phyloP scores from a whole-genome alignment of 1,140 invertebrate genomes.

The Cryptotermes secundus region DNA sequence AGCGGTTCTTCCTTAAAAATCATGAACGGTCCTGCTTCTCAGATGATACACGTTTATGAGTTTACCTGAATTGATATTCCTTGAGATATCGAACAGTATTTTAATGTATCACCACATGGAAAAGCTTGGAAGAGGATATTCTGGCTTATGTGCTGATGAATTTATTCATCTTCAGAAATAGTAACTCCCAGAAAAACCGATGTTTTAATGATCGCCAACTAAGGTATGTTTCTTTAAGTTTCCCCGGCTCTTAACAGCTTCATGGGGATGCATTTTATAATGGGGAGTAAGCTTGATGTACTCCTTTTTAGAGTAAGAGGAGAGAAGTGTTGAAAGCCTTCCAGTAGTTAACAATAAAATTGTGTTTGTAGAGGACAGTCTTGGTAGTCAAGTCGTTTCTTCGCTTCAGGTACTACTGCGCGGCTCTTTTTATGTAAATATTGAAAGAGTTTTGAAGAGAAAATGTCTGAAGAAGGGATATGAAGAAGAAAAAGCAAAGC shows the following conservation, averaged over 20 bases:
- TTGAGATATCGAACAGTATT: too few species aligned
- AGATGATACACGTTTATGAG: too few species aligned
- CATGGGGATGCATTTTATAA: not conserved
- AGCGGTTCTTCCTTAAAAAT: too few species aligned
- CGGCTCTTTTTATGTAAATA: not conserved
- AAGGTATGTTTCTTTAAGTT: not conserved
- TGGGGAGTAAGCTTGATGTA: not conserved
- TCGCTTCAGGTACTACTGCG: too few species aligned
- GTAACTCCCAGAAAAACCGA: too few species aligned
- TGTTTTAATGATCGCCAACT: not conserved
- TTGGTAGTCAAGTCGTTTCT: not conserved
- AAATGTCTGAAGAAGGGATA: not conserved
- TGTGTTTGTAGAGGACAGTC: not conserved
- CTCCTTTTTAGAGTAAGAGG: not conserved
- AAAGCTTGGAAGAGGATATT: too few species aligned
- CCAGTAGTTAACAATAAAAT: constrained; percentile 8
- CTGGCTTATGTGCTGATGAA: not conserved
- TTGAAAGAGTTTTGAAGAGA: constrained; percentile 20
- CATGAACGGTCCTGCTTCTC: too few species aligned
- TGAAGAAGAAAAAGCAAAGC: not conserved
- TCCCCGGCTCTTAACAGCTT: not conserved
- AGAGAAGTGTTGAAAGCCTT: not conserved
- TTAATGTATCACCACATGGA: too few species aligned
- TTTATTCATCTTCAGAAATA: too few species aligned
- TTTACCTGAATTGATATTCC: too few species aligned